A percentile compares a stretch with the other conserved stretches of the same genome.
Conservation (phyloP, 2,888 invertebrate genomes). For the Mesorhabditis belari region DNA sequence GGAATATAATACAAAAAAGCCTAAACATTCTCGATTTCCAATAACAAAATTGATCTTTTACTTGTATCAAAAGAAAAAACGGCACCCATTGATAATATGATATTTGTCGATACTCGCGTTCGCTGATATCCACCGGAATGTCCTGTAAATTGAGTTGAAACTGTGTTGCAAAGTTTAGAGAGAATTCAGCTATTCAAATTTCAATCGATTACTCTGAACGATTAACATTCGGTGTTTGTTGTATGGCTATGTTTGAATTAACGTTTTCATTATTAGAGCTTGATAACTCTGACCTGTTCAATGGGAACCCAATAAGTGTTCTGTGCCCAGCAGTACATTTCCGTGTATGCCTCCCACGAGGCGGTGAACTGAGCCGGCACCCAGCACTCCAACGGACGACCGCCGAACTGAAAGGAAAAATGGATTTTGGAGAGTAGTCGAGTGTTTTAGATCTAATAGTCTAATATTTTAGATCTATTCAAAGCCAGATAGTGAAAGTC, state of each 20-base stretch:
- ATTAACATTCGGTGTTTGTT: too few species aligned
- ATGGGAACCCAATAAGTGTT: conserved; percentile 58
- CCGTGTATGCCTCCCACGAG: conserved; percentile 59
- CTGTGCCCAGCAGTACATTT: conserved; percentile 60
- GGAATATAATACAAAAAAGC: conserved; percentile 58
- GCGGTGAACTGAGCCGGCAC: conserved; percentile 58
- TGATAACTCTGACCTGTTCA: conserved; percentile 44
- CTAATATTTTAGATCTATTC: not conserved
- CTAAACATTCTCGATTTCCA: conserved; percentile 38
- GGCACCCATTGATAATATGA: conserved; percentile 52
- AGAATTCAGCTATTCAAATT: not conserved
- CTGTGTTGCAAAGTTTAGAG: not conserved
- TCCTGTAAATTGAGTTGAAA: conserved; percentile 18
- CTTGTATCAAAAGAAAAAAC: conserved; percentile 34
- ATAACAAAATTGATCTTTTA: not conserved
- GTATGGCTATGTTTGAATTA: too few species aligned
- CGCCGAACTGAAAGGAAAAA: conserved; percentile 43
- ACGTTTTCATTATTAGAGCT: too few species aligned
- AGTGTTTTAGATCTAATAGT: not conserved
- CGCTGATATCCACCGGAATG: conserved; percentile 51
- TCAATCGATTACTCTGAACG: not conserved
- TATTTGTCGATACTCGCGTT: conserved; percentile 54
- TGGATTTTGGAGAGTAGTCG: not conserved
- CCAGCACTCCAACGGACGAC: conserved; percentile 53
- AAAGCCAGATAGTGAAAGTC: too few species aligned